phyloP scores from a whole-genome alignment of 2,888 invertebrate genomes.

The Synanthedon formicaeformis region DNA sequence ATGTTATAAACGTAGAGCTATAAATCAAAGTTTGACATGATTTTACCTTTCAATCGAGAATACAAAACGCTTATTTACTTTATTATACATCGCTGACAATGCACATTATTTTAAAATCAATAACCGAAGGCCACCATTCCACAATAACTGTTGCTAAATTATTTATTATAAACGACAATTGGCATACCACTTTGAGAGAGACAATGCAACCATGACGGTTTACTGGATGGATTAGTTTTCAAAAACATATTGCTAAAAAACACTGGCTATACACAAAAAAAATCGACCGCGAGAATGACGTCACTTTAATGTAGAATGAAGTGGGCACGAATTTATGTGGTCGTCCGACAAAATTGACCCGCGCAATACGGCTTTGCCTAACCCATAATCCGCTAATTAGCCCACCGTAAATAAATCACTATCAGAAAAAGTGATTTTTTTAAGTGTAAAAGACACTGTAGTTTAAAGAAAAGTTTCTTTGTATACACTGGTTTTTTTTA shows the following conservation, averaged over 20 bases:
- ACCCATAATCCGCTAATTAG: constrained; percentile 55
- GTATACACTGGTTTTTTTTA: constrained; percentile 12
- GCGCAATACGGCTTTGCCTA: constrained; percentile 37
- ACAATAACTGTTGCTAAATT: constrained; percentile 13
- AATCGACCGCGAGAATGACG: constrained; percentile 54
- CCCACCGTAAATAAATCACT: constrained; percentile 31
- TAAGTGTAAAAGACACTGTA: constrained; percentile 12
- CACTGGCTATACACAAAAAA: constrained; percentile 19
- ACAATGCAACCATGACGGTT: constrained; percentile 40
- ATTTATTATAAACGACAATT: neutral
- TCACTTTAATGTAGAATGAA: constrained; percentile 59
- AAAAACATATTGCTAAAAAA: constrained; percentile 10
- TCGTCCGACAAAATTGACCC: constrained; percentile 42
- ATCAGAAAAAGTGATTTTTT: constrained; percentile 11
- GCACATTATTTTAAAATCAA: constrained; percentile 34
- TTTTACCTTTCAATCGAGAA: neutral
- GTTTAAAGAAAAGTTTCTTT: constrained; percentile 13
- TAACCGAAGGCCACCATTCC: constrained; percentile 34
- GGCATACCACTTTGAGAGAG: constrained; percentile 14
- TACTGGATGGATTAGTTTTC: constrained; percentile 4
- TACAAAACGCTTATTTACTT: neutral
- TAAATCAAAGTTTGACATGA: too few species aligned
- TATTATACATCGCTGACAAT: constrained; percentile 14
- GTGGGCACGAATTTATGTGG: constrained; percentile 48
- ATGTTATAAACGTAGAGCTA: too few species aligned